Evolutionary conservation across 2,113 vertebrate genomes (phyloP).

Genomic region (Gopherus flavomarginatus): DNA sequence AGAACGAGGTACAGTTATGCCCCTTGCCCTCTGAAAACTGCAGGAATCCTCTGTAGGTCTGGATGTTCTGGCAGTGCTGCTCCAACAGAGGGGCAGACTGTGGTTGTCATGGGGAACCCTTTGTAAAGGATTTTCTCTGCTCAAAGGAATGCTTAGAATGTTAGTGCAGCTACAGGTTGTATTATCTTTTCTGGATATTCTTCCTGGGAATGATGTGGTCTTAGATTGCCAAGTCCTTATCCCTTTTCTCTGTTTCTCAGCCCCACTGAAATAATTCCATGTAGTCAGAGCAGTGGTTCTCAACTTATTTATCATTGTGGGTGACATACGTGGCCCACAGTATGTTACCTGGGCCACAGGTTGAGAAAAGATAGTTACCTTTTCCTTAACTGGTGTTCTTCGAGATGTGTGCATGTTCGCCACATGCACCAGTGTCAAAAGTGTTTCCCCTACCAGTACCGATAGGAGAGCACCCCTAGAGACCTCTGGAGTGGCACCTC

Average conservation of each 20-base stretch:
- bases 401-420: too few relatives aligned
- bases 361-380: too few relatives aligned
- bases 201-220: neutral
- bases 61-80: neutral
- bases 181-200: conserved; percentile 3
- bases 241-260: neutral
- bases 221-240: neutral
- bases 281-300: neutral
- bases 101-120: neutral
- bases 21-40: neutral
- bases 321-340: too few relatives aligned
- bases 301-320: too few relatives aligned
- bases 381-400: too few relatives aligned
- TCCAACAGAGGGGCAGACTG: neutral
- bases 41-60: neutral
- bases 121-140: neutral
- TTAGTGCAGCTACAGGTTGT: neutral
- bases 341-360: too few relatives aligned
- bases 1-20: neutral
- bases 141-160: neutral
- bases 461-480: too few relatives aligned
- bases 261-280: neutral
- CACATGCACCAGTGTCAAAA: too few relatives aligned
- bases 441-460: too few relatives aligned
- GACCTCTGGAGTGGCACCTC: too few relatives aligned